A percentile compares a stretch with the other conserved stretches of the same genome.
phyloP scores from a whole-genome alignment of 2,888 invertebrate genomes.

The Pterostichus madidus region DNA sequence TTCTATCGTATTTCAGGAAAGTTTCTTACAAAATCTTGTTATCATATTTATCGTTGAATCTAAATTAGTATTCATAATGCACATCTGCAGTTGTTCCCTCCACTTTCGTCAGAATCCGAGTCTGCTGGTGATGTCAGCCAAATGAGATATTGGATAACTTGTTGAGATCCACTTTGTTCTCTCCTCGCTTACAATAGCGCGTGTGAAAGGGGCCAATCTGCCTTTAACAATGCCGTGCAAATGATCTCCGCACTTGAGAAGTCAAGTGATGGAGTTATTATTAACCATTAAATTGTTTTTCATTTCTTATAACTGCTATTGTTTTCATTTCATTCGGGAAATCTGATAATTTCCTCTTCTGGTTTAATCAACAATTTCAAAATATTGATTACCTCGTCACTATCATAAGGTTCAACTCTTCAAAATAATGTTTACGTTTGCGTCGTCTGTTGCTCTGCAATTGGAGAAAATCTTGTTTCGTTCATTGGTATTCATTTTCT shows the following conservation, averaged over 20 bases:
- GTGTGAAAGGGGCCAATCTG: constrained; percentile 17
- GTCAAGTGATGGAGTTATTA: constrained; percentile 68
- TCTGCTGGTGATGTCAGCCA: constrained; percentile 9
- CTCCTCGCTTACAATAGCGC: not conserved
- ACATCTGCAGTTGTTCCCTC: too few relatives aligned
- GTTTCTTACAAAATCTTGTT: constrained; percentile 5
- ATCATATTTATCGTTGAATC: constrained; percentile 31
- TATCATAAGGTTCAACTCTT: too few relatives aligned
- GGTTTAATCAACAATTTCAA: too few relatives aligned
- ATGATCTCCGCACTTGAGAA: constrained; percentile 36
- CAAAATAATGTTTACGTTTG: too few relatives aligned
- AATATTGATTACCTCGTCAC: too few relatives aligned
- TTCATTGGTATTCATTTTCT: too few relatives aligned
- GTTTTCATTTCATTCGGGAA: too few relatives aligned
- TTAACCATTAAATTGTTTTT: constrained; percentile 69
- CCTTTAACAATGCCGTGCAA: constrained; percentile 31
- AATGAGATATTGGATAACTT: constrained; percentile 16
- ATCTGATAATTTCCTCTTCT: too few relatives aligned
- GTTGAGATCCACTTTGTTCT: constrained; percentile 10
- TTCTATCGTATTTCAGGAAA: too few relatives aligned
- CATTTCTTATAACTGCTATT: not conserved
- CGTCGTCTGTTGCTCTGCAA: too few relatives aligned
- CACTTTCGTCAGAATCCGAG: not conserved
- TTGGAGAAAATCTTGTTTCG: too few relatives aligned
- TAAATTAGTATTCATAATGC: constrained; percentile 29